Percentiles rank a stretch among this genome's conserved stretches.
Conservation (phyloP, 1,140 invertebrate genomes). For the Zaprionus lachaisei region DNA sequence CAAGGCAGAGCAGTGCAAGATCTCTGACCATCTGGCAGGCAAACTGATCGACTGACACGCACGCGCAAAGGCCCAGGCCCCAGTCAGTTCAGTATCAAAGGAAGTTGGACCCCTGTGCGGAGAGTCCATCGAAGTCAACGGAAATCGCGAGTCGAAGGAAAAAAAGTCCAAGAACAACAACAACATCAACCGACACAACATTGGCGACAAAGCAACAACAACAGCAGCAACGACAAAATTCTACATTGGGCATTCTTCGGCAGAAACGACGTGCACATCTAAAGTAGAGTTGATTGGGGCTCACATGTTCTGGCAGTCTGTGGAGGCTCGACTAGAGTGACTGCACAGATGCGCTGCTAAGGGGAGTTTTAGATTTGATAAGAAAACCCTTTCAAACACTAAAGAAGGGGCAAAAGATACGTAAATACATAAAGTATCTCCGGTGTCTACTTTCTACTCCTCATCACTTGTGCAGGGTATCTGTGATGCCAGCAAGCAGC, state of each 20-base stretch:
- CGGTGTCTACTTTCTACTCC: not conserved
- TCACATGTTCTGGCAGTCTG: conserved; percentile 32
- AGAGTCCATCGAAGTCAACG: conserved; percentile 60
- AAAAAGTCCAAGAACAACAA: conserved; percentile 18
- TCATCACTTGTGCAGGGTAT: conserved; percentile 37
- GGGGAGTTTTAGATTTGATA: not conserved
- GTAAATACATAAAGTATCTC: not conserved
- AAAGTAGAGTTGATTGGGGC: conserved; percentile 71
- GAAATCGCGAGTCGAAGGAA: conserved; percentile 69
- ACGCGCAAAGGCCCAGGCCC: conserved; percentile 52
- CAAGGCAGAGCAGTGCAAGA: conserved; percentile 1
- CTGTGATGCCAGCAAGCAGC: not conserved
- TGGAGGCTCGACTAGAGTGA: not conserved
- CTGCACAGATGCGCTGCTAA: conserved; percentile 25
- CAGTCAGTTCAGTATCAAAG: conserved; percentile 29
- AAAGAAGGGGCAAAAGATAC: not conserved
- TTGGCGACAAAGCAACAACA: conserved; percentile 24
- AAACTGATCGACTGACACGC: conserved; percentile 55
- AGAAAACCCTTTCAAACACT: not conserved
- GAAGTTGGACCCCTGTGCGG: conserved; percentile 41
- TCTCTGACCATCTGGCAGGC: conserved; percentile 59
- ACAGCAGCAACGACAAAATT: conserved; percentile 34
- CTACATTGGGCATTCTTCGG: conserved; percentile 59
- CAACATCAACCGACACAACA: conserved; percentile 16
- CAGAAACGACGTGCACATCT: conserved; percentile 73